A percentile compares a stretch with the other conserved stretches of the same genome.
Evolutionary conservation across 2,888 invertebrate genomes (phyloP).

Genomic region (Trachelus stipa): DNA sequence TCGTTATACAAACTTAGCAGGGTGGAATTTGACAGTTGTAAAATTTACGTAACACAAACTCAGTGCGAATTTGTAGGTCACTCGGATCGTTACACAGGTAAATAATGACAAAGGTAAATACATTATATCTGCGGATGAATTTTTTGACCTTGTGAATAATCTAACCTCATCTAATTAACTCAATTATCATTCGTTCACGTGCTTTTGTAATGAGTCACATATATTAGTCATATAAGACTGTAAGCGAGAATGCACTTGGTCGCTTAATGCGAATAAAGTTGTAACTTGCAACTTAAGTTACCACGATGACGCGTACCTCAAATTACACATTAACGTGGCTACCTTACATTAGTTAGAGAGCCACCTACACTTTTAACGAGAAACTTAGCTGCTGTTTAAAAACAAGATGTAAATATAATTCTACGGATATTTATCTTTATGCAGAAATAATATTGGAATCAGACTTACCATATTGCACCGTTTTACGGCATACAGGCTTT

Average conservation of each 20-base stretch:
- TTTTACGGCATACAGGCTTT: conserved; percentile 79
- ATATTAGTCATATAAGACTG: neutral
- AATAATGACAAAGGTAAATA: neutral
- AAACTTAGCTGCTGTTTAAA: neutral
- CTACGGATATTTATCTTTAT: neutral
- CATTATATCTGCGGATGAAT: neutral
- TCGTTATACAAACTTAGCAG: neutral
- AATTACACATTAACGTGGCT: neutral
- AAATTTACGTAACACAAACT: neutral
- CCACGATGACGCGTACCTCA: neutral
- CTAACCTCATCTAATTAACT: neutral
- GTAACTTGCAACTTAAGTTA: neutral
- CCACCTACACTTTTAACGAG: neutral
- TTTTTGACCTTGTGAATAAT: neutral
- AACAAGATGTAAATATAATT: neutral
- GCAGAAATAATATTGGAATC: neutral
- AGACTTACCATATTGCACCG: conserved; percentile 78
- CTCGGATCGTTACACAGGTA: neutral
- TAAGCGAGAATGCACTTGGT: neutral
- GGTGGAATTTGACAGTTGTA: neutral
- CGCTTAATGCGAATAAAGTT: neutral
- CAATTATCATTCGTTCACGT: neutral
- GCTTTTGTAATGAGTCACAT: neutral
- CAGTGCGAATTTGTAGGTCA: neutral
- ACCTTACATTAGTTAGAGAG: neutral